These are phyloP conservation scores for Acanthisitta chloris DNA, from an alignment of 2,113 vertebrate species.

Conservation along the genomic window DNA sequence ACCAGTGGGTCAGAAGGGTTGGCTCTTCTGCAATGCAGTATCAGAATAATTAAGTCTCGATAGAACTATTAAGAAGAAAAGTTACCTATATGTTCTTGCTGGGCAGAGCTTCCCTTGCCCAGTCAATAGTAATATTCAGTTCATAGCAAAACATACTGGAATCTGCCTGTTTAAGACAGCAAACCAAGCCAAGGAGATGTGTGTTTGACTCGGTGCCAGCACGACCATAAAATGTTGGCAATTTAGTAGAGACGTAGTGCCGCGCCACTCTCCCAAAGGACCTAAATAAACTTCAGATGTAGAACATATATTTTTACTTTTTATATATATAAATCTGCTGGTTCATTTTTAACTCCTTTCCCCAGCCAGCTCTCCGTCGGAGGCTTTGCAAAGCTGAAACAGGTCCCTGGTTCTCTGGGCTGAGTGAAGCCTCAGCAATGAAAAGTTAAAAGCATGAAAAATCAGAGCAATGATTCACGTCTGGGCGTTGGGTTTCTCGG, in stretches of 20 bases:
- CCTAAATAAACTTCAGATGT: slow-evolving; percentile 87
- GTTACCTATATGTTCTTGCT: background rate
- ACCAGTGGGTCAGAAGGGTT: background rate
- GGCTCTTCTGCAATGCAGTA: background rate
- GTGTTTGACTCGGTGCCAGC: slow-evolving; percentile 78
- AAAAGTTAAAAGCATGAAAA: slow-evolving; percentile 35
- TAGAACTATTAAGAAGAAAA: slow-evolving; percentile 1
- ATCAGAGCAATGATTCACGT: background rate
- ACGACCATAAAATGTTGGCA: slow-evolving; percentile 78
- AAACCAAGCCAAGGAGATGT: slow-evolving; percentile 56
- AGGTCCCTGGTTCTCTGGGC: background rate
- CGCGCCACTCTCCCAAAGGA: slow-evolving; percentile 75
- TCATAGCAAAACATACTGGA: slow-evolving; percentile 55
- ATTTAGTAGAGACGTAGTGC: slow-evolving; percentile 79
- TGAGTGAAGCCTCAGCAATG: background rate
- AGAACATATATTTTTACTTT: slow-evolving; percentile 68
- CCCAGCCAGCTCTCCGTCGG: background rate
- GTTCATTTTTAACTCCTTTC: slow-evolving; percentile 65
- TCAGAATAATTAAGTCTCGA: slow-evolving; percentile 7
- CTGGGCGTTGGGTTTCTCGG: slow-evolving; percentile 28
- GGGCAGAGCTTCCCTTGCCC: background rate
- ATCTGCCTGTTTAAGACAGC: slow-evolving; percentile 54
- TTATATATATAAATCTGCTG: slow-evolving; percentile 55
- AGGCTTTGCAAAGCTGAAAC: background rate
- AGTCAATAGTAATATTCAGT: slow-evolving; percentile 63